Conservation (phyloP, 2,888 invertebrate species). For the Synergus laeviventris region DNA sequence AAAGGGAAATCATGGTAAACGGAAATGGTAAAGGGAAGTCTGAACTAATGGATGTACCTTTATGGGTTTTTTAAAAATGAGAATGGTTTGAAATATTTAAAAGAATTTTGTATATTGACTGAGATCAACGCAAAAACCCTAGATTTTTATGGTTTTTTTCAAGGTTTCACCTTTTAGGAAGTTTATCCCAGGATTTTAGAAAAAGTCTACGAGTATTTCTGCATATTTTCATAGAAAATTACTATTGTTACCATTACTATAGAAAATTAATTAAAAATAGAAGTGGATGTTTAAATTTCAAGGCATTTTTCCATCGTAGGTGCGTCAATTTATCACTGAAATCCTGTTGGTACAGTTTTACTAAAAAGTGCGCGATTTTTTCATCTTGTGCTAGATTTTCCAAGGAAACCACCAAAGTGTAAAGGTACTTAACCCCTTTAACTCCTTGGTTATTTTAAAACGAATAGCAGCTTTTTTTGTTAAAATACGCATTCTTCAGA, state of each 20-base stretch:
- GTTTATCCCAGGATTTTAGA: no score
- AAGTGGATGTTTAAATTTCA: background rate
- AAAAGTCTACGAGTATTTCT: no score
- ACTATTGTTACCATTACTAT: background rate
- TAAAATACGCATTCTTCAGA: background rate
- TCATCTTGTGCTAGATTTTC: constrained; percentile 1
- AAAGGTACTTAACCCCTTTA: constrained; percentile 27
- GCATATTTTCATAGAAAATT: no score
- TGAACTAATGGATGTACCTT: no score
- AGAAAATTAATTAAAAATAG: background rate
- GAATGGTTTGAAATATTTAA: no score
- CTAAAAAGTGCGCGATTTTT: background rate
- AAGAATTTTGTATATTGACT: no score
- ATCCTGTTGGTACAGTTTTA: background rate
- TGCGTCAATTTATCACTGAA: background rate
- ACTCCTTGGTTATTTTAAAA: background rate
- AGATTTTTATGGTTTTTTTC: no score
- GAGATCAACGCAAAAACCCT: no score
- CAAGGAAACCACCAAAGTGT: constrained; percentile 6
- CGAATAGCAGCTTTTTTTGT: background rate
- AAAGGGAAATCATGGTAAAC: no score
- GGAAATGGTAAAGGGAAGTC: no score
- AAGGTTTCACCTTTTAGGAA: no score
- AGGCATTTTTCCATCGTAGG: background rate
- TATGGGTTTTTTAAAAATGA: no score